Conservation (phyloP, 2,113 vertebrate genomes). For the Shinisaurus crocodilurus region DNA sequence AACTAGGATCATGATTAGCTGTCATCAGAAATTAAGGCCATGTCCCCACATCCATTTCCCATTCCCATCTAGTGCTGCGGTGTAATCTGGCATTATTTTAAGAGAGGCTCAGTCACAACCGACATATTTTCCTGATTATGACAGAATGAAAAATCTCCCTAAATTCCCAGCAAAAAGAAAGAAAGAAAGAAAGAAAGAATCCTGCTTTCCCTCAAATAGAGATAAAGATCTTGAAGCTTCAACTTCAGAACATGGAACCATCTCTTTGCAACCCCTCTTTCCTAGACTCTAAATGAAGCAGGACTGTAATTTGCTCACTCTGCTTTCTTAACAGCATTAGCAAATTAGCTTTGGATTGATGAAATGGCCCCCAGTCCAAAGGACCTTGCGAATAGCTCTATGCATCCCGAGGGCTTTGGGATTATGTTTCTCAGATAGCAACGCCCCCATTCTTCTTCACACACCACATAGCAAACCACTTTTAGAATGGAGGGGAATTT, state of each 20-base stretch:
- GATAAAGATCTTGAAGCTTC: slow-evolving; percentile 12
- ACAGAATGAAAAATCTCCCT: not conserved
- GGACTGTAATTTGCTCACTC: not conserved
- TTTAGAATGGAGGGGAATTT: not conserved
- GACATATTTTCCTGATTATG: slow-evolving; percentile 21
- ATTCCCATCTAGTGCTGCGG: not conserved
- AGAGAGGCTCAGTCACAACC: not conserved
- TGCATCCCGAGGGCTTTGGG: not conserved
- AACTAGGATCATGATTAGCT: not conserved
- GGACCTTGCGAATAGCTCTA: not conserved
- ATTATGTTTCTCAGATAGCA: not conserved
- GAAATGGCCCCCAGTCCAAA: not conserved
- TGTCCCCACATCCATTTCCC: not conserved
- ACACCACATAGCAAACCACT: too few relatives aligned
- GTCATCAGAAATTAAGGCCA: not conserved
- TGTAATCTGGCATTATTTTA: slow-evolving; percentile 8
- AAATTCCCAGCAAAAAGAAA: not conserved
- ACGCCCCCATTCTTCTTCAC: not conserved
- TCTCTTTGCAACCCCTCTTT: not conserved
- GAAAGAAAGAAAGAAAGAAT: not conserved
- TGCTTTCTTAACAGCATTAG: slow-evolving; percentile 9
- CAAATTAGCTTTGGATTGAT: not conserved
- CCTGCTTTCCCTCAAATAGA: not conserved
- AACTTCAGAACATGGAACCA: not conserved
- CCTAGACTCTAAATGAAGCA: not conserved